Percentiles rank a stretch among this genome's conserved stretches.
phyloP scores from a whole-genome alignment of 1,140 invertebrate species.

The Drosophila sechellia region DNA sequence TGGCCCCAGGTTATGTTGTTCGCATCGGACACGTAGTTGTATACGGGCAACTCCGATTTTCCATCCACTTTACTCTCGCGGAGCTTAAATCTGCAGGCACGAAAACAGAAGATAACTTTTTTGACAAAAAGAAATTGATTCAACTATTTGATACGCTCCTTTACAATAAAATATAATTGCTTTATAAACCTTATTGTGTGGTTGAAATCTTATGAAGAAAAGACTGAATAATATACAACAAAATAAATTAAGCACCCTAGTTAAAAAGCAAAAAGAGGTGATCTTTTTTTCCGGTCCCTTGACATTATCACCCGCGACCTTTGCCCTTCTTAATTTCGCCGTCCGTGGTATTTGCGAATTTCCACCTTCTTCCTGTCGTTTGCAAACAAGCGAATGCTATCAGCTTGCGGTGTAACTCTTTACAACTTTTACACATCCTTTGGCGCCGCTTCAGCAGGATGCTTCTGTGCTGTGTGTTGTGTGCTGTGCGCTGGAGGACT shows the following conservation, averaged over 20 bases:
- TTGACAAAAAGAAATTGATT: background rate
- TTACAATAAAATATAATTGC: background rate
- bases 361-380: conserved; percentile 10
- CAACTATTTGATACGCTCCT: background rate
- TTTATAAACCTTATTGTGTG: too few relatives aligned
- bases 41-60: conserved; percentile 84
- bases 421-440: conserved; percentile 52
- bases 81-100: conserved; percentile 43
- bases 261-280: background rate
- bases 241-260: background rate
- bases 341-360: conserved; percentile 30
- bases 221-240: too few relatives aligned
- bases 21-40: conserved; percentile 85
- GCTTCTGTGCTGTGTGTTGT: background rate
- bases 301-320: conserved; percentile 12
- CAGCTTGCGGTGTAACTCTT: conserved; percentile 47
- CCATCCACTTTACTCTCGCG: conserved; percentile 43
- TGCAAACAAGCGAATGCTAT: conserved; percentile 34
- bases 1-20: conserved; percentile 85
- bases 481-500: conserved; percentile 26
- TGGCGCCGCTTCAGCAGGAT: conserved; percentile 29
- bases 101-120: background rate
- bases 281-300: background rate
- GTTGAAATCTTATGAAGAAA: too few relatives aligned
- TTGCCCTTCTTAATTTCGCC: conserved; percentile 33